Percentiles rank a stretch among this genome's conserved stretches.
Evolutionary conservation across 2,888 invertebrate genomes (phyloP).

Genomic region (Conus canariensis): DNA sequence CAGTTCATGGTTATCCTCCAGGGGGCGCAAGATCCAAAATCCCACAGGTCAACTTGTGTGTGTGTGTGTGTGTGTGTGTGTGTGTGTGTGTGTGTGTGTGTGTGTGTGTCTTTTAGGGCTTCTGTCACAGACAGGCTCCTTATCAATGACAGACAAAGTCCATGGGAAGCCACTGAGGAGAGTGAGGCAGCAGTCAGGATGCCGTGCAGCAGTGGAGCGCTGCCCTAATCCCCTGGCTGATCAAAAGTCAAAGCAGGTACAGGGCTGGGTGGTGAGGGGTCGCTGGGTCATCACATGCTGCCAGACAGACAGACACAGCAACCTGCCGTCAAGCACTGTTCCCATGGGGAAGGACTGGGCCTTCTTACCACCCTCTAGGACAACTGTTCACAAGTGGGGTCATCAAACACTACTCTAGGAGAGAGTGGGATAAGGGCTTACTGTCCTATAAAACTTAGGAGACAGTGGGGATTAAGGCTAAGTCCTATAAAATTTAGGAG

Average conservation of each 20-base stretch:
- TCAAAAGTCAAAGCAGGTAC: constrained; percentile 43
- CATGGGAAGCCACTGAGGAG: not conserved
- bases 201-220: too few species aligned
- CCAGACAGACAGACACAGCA: constrained; percentile 4
- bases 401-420: not conserved
- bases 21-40: too few species aligned
- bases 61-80: constrained; percentile 17
- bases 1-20: too few species aligned
- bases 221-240: not conserved
- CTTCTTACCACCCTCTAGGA: too few species aligned
- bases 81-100: not conserved
- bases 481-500: too few species aligned
- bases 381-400: not conserved
- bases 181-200: not conserved
- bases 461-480: too few species aligned
- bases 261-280: constrained; percentile 26
- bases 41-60: too few species aligned
- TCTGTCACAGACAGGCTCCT: not conserved
- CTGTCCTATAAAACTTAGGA: too few species aligned
- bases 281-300: constrained; percentile 34
- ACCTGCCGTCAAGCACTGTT: not conserved
- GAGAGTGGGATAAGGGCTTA: too few species aligned
- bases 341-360: too few species aligned
- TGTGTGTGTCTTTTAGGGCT: too few species aligned
- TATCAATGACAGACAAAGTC: not conserved